Evolutionary conservation across 37 sponge, comb jelly and placozoan species (phyloP).

Genomic region (Diacarnus erythraeanus): DNA sequence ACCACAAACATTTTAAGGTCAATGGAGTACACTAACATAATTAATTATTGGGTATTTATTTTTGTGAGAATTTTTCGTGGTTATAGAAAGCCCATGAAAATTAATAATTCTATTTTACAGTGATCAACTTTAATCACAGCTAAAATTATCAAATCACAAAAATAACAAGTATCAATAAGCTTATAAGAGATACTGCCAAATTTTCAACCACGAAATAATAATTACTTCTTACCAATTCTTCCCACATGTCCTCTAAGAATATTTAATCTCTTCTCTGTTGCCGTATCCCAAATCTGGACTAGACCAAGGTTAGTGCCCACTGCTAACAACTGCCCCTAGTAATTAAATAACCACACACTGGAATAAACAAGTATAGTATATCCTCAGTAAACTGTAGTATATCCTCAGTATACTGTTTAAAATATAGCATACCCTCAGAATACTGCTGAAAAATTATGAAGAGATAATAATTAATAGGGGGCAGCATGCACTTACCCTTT

Average conservation of each 20-base stretch:
- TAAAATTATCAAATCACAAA: no score
- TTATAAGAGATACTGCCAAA: no score
- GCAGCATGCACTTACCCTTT: conserved; percentile 54
- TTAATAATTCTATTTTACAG: no score
- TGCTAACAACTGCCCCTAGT: conserved; percentile 66
- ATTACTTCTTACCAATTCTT: conserved; percentile 63
- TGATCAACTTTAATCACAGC: no score
- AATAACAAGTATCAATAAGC: background rate
- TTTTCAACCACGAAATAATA: no score
- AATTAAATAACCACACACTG: background rate
- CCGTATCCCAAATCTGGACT: conserved; percentile 90
- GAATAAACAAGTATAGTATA: background rate
- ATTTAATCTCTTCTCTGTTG: conserved; percentile 39
- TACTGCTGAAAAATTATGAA: background rate
- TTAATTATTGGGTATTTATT: no score
- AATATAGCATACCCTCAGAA: no score
- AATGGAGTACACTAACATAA: no score
- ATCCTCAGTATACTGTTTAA: no score
- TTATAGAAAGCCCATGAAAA: no score
- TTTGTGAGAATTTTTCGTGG: no score
- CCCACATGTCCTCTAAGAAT: conserved; percentile 67
- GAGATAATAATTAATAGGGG: background rate
- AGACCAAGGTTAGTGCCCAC: conserved; percentile 76
- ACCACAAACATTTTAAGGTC: no score
- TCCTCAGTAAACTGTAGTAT: background rate